phyloP scores from a whole-genome alignment of 2,888 invertebrate genomes.

The Venustoraphidia nigricollis region DNA sequence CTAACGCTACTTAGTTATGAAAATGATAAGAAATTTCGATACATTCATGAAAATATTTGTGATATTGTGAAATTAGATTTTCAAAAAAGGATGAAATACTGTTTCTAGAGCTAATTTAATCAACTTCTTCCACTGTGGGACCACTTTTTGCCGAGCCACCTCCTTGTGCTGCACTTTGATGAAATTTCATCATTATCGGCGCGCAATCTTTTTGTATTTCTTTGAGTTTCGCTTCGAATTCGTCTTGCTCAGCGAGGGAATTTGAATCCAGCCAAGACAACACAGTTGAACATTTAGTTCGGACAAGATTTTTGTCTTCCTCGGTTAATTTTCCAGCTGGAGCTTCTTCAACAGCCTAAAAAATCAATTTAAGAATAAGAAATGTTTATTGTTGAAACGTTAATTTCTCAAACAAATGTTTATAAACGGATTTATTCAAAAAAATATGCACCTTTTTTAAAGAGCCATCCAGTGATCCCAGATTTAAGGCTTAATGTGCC shows the following conservation, averaged over 20 bases:
- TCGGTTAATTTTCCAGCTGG: slow-evolving; percentile 49
- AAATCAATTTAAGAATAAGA: slow-evolving; percentile 5
- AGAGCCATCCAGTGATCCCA: neutral
- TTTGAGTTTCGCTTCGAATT: slow-evolving; percentile 62
- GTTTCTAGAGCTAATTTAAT: slow-evolving; percentile 25
- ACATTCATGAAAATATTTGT: too few species aligned
- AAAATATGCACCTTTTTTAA: too few species aligned
- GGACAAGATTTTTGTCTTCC: slow-evolving; percentile 51
- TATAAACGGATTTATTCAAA: neutral
- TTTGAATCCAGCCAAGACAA: slow-evolving; percentile 71
- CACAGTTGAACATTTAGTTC: slow-evolving; percentile 51
- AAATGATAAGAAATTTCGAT: too few species aligned
- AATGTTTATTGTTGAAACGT: neutral
- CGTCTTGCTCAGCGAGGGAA: slow-evolving; percentile 59
- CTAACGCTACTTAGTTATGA: too few species aligned
- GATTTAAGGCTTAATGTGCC: too few species aligned
- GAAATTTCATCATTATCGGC: slow-evolving; percentile 73
- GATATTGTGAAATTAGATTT: neutral
- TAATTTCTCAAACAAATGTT: too few species aligned
- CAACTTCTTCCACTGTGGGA: slow-evolving; percentile 58
- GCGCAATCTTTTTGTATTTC: slow-evolving; percentile 59
- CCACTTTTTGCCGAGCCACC: slow-evolving; percentile 27
- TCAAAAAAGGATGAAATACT: too few species aligned
- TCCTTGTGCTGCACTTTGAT: slow-evolving; percentile 32
- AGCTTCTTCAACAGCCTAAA: slow-evolving; percentile 46